Percentiles rank a stretch among this genome's conserved stretches.
Evolutionary conservation across 2,797 vertebrate species (phyloP).

Genomic region (Margarornis squamiger): DNA sequence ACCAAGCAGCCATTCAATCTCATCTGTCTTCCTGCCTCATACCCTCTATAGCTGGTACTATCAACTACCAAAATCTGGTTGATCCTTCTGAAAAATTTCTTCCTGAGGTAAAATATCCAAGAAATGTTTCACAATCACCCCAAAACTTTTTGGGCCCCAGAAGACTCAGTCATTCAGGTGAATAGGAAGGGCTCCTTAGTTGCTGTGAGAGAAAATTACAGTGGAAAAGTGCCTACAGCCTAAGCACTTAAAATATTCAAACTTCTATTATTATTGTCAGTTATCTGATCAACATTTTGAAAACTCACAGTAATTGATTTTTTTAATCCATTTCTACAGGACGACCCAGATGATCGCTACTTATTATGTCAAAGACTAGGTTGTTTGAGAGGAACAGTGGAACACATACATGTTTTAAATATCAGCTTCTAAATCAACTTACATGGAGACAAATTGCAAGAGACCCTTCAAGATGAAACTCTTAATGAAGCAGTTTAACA

Average conservation of each 20-base stretch:
- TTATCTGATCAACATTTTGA: neutral
- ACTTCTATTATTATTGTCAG: neutral
- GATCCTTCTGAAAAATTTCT: neutral
- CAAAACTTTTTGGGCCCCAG: neutral
- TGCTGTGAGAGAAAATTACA: neutral
- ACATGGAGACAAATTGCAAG: neutral
- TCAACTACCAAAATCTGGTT: neutral
- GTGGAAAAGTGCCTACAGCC: neutral
- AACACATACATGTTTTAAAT: neutral
- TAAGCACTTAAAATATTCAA: neutral
- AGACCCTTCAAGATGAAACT: neutral
- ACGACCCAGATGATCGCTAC: neutral
- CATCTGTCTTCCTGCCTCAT: neutral
- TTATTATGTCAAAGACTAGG: neutral
- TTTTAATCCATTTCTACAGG: neutral
- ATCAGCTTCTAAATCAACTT: neutral
- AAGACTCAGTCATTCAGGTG: neutral
- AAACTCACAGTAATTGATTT: neutral
- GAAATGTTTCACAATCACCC: neutral
- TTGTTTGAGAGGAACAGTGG: neutral
- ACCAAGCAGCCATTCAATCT: neutral
- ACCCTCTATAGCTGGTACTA: neutral
- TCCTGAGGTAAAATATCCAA: neutral
- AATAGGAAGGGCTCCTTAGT: neutral
- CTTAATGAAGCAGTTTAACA: neutral